phyloP scores from a whole-genome alignment of 2,888 invertebrate species.

The Cataglyphis livida region DNA sequence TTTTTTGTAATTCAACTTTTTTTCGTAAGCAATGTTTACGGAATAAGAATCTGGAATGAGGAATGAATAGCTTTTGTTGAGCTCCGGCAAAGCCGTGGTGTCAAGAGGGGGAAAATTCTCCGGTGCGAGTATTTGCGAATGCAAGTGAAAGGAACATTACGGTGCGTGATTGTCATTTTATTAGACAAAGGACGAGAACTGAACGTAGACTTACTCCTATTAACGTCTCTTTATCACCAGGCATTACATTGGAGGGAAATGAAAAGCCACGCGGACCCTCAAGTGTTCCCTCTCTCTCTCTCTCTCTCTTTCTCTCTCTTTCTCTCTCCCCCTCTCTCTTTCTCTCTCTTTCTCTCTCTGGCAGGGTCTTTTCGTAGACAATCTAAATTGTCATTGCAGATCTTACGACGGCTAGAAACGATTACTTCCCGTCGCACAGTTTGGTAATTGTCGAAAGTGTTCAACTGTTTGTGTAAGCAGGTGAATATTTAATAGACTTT shows the following conservation, averaged over 20 bases:
- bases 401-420: conserved; percentile 54
- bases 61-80: conserved; percentile 63
- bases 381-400: conserved; percentile 60
- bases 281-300: conserved; percentile 13
- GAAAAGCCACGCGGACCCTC: conserved; percentile 55
- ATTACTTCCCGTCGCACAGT: conserved; percentile 58
- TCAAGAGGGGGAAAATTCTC: conserved; percentile 52
- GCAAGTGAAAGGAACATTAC: conserved; percentile 65
- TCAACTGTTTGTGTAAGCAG: conserved; percentile 39
- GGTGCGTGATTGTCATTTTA: conserved; percentile 71
- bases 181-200: conserved; percentile 65
- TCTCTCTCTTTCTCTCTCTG: background rate
- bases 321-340: background rate
- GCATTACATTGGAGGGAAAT: conserved; percentile 65
- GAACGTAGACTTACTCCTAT: conserved; percentile 62
- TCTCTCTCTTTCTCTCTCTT: background rate
- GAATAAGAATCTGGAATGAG: conserved; percentile 59
- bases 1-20: conserved; percentile 10
- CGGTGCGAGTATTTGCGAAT: conserved; percentile 62
- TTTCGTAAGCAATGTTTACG: conserved; percentile 44
- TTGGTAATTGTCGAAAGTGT: conserved; percentile 55
- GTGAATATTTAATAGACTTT: conserved; percentile 48
- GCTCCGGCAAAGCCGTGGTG: conserved; percentile 58
- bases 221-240: conserved; percentile 68
- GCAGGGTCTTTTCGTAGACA: conserved; percentile 61